Evolutionary conservation across 2,797 vertebrate genomes (phyloP).

Genomic region (Rhynchotus rufescens): DNA sequence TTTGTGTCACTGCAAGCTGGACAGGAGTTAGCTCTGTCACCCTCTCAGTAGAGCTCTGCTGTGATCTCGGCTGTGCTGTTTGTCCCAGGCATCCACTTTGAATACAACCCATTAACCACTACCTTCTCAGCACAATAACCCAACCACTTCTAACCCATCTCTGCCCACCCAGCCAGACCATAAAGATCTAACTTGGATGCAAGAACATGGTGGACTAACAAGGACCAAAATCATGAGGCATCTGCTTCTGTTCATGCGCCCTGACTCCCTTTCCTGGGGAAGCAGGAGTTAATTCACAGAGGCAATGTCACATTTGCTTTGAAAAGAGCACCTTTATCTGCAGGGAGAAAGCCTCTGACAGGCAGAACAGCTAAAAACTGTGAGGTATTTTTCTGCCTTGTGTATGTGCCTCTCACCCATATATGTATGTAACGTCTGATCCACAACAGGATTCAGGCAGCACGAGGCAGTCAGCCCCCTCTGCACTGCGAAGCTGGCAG

Average conservation of each 20-base stretch:
- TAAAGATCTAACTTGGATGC: not conserved
- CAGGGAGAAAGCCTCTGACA: not conserved
- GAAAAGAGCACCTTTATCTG: not conserved
- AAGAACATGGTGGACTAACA: not conserved
- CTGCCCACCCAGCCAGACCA: not conserved
- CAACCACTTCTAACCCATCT: not conserved
- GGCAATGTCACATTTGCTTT: not conserved
- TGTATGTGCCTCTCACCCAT: not conserved
- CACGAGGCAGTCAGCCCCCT: not conserved
- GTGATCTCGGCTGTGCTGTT: not conserved
- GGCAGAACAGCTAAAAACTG: not conserved
- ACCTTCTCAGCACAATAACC: not conserved
- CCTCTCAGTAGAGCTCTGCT: not conserved
- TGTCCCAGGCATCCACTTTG: not conserved
- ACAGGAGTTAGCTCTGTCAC: not conserved
- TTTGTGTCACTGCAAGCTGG: not conserved
- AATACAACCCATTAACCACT: not conserved
- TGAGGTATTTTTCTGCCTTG: not conserved
- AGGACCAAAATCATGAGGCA: not conserved
- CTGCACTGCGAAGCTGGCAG: not conserved
- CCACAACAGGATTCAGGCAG: not conserved
- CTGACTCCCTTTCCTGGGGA: not conserved
- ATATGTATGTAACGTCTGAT: not conserved
- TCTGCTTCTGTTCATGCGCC: not conserved
- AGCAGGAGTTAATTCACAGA: not conserved